These are phyloP conservation scores for Microcebus tavaratra DNA, from an alignment of 2,113 vertebrate species.

Conservation along the genomic window DNA sequence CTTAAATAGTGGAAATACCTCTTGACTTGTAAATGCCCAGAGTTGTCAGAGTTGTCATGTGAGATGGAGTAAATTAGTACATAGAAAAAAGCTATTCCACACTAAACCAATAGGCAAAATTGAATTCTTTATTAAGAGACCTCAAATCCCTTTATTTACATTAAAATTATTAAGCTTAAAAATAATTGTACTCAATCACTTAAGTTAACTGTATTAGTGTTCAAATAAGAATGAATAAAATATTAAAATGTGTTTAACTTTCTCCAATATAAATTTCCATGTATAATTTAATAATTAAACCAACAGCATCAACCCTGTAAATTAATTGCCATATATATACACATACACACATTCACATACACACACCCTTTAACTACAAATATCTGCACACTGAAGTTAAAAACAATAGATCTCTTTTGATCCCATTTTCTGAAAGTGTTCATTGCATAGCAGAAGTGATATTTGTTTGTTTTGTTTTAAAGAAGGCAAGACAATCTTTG, in stretches of 20 bases:
- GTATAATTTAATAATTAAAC: background rate
- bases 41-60: background rate
- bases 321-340: background rate
- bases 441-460: background rate
- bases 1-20: background rate
- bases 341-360: background rate
- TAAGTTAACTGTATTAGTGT: background rate
- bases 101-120: background rate
- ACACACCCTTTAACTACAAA: background rate
- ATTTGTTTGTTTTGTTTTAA: conserved; percentile 19
- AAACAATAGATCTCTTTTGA: background rate
- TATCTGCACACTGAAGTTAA: background rate
- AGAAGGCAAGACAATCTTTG: background rate
- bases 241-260: background rate
- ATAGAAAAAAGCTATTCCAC: background rate
- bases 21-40: background rate
- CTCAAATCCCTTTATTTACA: conserved; percentile 13
- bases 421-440: background rate
- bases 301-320: background rate
- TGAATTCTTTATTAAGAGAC: background rate
- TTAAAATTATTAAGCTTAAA: background rate
- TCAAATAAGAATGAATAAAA: background rate
- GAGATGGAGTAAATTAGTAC: background rate
- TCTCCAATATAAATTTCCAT: background rate
- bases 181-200: background rate